phyloP scores from a whole-genome alignment of 2,113 vertebrate species.

The Ranitomeya variabilis region DNA sequence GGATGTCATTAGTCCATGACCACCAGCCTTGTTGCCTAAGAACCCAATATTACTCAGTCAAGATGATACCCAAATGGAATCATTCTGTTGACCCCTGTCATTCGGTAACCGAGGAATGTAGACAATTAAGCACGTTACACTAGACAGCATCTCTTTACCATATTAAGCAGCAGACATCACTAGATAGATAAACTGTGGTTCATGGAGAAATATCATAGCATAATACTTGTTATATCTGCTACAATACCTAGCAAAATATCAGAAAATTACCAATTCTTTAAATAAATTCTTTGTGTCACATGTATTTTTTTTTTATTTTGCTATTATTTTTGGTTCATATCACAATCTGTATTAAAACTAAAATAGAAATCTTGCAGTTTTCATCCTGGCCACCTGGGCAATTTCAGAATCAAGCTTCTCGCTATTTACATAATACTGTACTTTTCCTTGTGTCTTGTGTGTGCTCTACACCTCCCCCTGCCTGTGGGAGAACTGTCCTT shows the following conservation, averaged over 20 bases:
- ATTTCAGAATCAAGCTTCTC: too few relatives aligned
- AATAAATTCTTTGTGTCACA: too few relatives aligned
- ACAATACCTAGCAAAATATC: not conserved
- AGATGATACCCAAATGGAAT: not conserved
- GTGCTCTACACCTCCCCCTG: too few relatives aligned
- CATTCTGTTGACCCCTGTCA: conserved; percentile 3
- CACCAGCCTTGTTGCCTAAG: conserved; percentile 15
- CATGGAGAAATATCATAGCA: not conserved
- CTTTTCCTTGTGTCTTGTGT: too few relatives aligned
- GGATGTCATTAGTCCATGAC: conserved; percentile 5
- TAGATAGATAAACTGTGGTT: not conserved
- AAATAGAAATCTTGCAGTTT: too few relatives aligned
- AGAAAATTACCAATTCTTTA: too few relatives aligned
- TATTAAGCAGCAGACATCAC: not conserved
- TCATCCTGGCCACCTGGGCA: too few relatives aligned
- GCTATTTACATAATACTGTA: too few relatives aligned
- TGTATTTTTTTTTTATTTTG: too few relatives aligned
- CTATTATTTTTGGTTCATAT: too few relatives aligned
- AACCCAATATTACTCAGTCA: conserved; percentile 30
- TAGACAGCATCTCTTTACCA: not conserved
- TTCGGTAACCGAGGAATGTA: not conserved
- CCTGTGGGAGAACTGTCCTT: too few relatives aligned
- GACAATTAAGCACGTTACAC: not conserved
- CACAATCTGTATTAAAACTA: too few relatives aligned
- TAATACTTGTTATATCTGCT: not conserved